A percentile compares a stretch with the other conserved stretches of the same genome.
Evolutionary conservation across 2,797 vertebrate genomes (phyloP).

Genomic region (Gymnothorax reevesii): DNA sequence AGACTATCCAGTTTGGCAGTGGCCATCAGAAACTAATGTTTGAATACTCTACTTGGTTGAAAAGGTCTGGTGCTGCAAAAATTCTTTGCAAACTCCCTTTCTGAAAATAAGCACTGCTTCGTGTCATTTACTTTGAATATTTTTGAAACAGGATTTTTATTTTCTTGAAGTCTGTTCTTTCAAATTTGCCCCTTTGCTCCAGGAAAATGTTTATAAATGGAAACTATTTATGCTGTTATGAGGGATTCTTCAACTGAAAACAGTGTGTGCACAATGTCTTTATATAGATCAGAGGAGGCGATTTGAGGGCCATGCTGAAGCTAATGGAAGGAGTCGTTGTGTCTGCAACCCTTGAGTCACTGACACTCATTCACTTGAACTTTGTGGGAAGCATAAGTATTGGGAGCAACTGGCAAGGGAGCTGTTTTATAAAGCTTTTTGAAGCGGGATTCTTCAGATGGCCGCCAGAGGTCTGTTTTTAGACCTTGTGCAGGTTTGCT

Average conservation of each 20-base stretch:
- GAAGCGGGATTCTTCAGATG: neutral
- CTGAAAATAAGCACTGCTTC: neutral
- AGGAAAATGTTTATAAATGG: neutral
- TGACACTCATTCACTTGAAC: conserved; percentile 57
- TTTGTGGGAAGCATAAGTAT: conserved; percentile 41
- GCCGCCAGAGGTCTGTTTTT: neutral
- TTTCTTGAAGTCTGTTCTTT: neutral
- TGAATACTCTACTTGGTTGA: neutral
- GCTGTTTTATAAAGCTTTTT: neutral
- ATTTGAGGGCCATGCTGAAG: conserved; percentile 22
- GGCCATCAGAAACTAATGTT: too few relatives aligned
- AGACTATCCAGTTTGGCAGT: neutral
- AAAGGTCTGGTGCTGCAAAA: neutral
- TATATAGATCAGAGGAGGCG: neutral
- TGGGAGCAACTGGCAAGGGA: neutral
- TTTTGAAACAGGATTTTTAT: neutral
- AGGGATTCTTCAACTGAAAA: neutral
- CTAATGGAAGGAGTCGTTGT: conserved; percentile 31
- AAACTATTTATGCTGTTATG: neutral
- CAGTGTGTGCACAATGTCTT: neutral
- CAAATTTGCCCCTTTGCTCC: neutral
- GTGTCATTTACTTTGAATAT: neutral
- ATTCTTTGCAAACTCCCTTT: neutral
- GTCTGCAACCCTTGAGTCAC: conserved; percentile 54
- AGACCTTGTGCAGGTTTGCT: neutral